phyloP scores from a whole-genome alignment of 2,797 vertebrate genomes.

The Loris lydekkerianus region DNA sequence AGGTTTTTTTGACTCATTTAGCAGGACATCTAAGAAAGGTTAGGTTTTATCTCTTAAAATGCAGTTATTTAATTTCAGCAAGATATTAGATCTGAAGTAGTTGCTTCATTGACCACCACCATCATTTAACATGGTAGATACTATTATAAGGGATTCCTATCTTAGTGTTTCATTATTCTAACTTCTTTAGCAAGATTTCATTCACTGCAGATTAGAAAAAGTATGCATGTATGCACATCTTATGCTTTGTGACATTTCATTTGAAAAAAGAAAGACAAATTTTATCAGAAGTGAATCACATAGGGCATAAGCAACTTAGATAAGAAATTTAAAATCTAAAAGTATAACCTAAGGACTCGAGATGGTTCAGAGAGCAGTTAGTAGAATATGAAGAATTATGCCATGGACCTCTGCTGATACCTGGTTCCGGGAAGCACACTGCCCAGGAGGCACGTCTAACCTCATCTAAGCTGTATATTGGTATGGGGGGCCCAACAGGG shows the following conservation, averaged over 20 bases:
- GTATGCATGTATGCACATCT: not conserved
- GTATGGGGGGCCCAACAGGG: not conserved
- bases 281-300: conserved; percentile 70
- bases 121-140: conserved; percentile 57
- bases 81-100: conserved; percentile 51
- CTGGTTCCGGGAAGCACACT: conserved; percentile 46
- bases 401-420: conserved; percentile 17
- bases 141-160: conserved; percentile 54
- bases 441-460: not conserved
- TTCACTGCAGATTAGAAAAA: conserved; percentile 46
- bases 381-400: not conserved
- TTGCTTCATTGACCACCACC: conserved; percentile 75
- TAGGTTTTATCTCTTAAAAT: conserved; percentile 73
- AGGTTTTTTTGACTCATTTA: conserved; percentile 83
- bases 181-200: conserved; percentile 63
- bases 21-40: conserved; percentile 71
- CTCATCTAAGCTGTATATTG: not conserved
- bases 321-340: conserved; percentile 59
- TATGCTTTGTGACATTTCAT: conserved; percentile 59
- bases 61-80: conserved; percentile 67
- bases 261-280: conserved; percentile 59
- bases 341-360: conserved; percentile 48
- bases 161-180: conserved; percentile 66
- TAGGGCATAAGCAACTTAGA: conserved; percentile 19
- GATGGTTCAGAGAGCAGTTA: conserved; percentile 39